phyloP scores from a whole-genome alignment of 1,140 invertebrate genomes.

The Camponotus pennsylvanicus region DNA sequence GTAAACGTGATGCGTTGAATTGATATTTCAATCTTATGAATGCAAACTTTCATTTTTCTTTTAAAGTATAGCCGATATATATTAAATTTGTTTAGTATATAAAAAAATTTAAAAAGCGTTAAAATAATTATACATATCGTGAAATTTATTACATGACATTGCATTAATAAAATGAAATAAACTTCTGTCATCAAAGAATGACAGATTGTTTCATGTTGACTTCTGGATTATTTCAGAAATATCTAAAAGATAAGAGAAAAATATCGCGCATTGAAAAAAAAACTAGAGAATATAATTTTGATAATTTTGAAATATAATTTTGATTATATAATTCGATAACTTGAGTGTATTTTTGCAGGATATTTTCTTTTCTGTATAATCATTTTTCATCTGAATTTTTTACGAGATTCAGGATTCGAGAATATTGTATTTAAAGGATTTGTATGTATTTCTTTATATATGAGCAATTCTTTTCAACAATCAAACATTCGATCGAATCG shows the following conservation, averaged over 20 bases:
- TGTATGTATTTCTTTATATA: not conserved
- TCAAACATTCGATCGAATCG: slow-evolving; percentile 6
- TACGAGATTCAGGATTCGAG: not conserved
- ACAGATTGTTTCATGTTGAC: not conserved
- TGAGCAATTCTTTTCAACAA: slow-evolving; percentile 5
- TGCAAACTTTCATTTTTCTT: slow-evolving; percentile 8
- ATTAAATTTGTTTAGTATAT: not conserved
- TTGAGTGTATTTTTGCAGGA: not conserved
- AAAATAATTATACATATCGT: not conserved
- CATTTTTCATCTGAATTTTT: not conserved
- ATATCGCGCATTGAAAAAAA: not conserved
- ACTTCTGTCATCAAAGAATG: not conserved
- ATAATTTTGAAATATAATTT: not conserved
- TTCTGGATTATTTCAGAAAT: not conserved
- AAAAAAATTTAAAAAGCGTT: not conserved
- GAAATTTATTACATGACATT: slow-evolving; percentile 18
- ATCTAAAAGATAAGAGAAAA: not conserved
- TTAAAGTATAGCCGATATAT: not conserved
- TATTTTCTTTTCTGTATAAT: not conserved
- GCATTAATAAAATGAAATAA: slow-evolving; percentile 16
- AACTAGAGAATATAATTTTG: no score
- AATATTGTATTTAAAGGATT: not conserved
- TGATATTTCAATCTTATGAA: slow-evolving; percentile 22
- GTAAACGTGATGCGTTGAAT: slow-evolving; percentile 23
- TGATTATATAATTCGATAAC: not conserved